Evolutionary conservation across 2,113 vertebrate genomes (phyloP).

Genomic region (Heptranchias perlo): DNA sequence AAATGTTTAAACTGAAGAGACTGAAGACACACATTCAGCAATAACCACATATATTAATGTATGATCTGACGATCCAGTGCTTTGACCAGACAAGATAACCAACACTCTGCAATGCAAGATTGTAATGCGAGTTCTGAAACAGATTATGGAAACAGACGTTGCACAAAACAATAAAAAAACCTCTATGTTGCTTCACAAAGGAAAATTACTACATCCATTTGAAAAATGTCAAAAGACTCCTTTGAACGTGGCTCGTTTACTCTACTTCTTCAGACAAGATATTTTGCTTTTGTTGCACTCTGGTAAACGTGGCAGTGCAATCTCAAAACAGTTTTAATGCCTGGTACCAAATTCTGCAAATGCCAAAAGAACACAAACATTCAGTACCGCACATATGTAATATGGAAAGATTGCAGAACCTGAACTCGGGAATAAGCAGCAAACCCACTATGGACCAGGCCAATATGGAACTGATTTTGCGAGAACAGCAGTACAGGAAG

Average conservation of each 20-base stretch:
- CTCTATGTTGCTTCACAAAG: background rate
- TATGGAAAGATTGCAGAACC: background rate
- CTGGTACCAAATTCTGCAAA: background rate
- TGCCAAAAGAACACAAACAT: background rate
- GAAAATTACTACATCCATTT: background rate
- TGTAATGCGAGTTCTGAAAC: background rate
- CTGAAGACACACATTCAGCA: background rate
- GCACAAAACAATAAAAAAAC: background rate
- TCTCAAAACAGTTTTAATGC: background rate
- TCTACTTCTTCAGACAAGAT: background rate
- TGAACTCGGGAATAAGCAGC: background rate
- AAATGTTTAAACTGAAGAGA: background rate
- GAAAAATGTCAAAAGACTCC: background rate
- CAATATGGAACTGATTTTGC: background rate
- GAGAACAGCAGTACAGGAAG: background rate
- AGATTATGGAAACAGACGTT: background rate
- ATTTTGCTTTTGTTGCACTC: background rate
- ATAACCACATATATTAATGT: background rate
- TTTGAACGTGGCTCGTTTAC: background rate
- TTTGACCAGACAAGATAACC: background rate
- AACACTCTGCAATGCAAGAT: background rate
- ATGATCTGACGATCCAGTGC: background rate
- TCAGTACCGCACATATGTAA: background rate
- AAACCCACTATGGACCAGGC: background rate
- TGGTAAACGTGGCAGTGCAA: background rate